A percentile compares a stretch with the other conserved stretches of the same genome.
phyloP scores from a whole-genome alignment of 2,888 invertebrate genomes.

The Alsophila aescularia region DNA sequence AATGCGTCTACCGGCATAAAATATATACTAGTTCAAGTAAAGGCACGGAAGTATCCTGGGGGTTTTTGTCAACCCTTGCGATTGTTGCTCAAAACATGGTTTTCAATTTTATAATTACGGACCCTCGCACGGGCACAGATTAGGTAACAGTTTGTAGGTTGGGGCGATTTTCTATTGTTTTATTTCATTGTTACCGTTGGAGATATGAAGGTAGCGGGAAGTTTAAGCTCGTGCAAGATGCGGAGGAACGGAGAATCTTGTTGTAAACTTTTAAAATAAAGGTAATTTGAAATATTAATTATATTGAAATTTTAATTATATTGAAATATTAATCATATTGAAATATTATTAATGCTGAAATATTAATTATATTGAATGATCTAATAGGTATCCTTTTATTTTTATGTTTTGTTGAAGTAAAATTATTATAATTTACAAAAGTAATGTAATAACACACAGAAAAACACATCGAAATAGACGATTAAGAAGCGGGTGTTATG shows the following conservation, averaged over 20 bases:
- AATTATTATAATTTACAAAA: no score
- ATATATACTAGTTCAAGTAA: conserved; percentile 41
- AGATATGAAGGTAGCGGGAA: conserved; percentile 48
- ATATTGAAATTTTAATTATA: no score
- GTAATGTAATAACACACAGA: no score
- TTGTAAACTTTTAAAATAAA: no score
- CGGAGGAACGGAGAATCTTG: neutral
- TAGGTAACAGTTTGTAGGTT: conserved; percentile 4
- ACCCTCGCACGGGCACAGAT: conserved; percentile 36
- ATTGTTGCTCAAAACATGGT: conserved; percentile 66
- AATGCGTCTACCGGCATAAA: no score
- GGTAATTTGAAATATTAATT: no score
- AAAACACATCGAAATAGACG: no score
- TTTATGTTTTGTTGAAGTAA: no score
- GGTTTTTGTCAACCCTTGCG: conserved; percentile 50
- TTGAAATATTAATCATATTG: no score
- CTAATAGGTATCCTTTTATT: no score
- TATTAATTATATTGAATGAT: no score
- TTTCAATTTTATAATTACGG: conserved; percentile 82
- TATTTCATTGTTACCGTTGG: conserved; percentile 61
- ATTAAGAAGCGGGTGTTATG: conserved; percentile 40
- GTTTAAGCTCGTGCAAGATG: neutral
- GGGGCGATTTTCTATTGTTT: conserved; percentile 80
- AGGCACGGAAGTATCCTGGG: neutral
- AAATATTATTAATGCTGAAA: no score